A percentile compares a stretch with the other conserved stretches of the same genome.
Evolutionary conservation across 1,140 invertebrate genomes (phyloP).

Genomic region (Aphidius gifuensis): DNA sequence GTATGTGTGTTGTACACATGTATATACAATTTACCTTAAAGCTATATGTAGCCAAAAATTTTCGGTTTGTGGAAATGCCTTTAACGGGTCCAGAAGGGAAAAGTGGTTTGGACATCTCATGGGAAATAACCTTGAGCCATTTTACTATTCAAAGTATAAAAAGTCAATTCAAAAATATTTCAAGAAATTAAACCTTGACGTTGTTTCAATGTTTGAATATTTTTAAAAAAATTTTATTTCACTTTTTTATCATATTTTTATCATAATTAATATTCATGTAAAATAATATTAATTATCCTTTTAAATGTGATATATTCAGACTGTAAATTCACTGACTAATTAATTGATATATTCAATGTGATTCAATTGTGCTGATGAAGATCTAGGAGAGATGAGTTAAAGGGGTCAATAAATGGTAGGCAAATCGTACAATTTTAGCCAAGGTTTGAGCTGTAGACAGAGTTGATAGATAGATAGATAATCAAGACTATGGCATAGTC

Average conservation of each 20-base stretch:
- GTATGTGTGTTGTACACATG: too few relatives aligned
- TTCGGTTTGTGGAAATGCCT: background rate
- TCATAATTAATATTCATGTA: too few relatives aligned
- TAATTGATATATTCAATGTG: too few relatives aligned
- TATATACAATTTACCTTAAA: too few relatives aligned
- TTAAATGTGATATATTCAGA: too few relatives aligned
- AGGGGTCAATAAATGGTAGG: too few relatives aligned
- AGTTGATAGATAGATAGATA: conserved; percentile 37
- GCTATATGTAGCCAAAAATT: too few relatives aligned
- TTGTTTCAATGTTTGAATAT: conserved; percentile 3
- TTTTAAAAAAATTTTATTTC: background rate
- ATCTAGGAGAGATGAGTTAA: too few relatives aligned
- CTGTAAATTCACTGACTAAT: too few relatives aligned
- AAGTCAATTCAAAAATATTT: conserved; percentile 11
- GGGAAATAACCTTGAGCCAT: conserved; percentile 35
- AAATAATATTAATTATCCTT: too few relatives aligned
- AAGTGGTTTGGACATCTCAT: conserved; percentile 25
- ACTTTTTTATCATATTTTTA: too few relatives aligned
- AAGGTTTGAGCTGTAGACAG: conserved; percentile 30
- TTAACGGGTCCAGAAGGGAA: background rate
- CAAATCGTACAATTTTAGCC: conserved; percentile 1
- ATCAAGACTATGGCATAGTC: conserved; percentile 41
- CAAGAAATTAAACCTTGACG: conserved; percentile 25
- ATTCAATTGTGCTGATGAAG: too few relatives aligned
- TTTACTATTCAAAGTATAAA: conserved; percentile 23